Base-by-base conservation (phyloP, 64 coral and sea anemone genomes). In the Dendrophyllia cribrosa region DNA sequence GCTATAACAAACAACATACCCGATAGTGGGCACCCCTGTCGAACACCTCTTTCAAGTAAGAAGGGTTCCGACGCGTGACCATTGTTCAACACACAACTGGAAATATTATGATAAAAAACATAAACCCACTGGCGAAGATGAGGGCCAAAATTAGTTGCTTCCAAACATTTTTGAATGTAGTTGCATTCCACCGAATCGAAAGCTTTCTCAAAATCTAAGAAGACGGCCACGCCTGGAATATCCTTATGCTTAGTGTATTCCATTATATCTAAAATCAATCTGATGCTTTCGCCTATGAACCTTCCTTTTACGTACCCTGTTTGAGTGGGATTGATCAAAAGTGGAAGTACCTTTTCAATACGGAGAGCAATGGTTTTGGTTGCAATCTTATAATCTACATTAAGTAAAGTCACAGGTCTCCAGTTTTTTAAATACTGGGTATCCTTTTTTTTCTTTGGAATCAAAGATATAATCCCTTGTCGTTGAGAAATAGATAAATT, bases 1-100 rank as follows among this genome's bases (percentile, higher is more conserved):
- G 86, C 86, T 76, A 88, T 43, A 3, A 52, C 86, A 88, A 88
- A 76, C 67, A 88, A 61, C 45, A 74, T 78, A 9, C 86, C 71
- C 7, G 71, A 88, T 23, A 74, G 70, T 59, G 86, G 69, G 86
- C 49, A 75, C 17, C 66, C 43, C 70, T 88, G 70, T 74, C 68
- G 20, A 59, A 88, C 67, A 12, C 86, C 86, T 59, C 68, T 66
- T 71, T 88, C 43, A 51, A 88, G 66, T 58, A 59, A 78, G 55
- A 88, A 88, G 69, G 23, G 17, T 44, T 66, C 26, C 55, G 86
- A 71, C 43, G n/a, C 52, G 55, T 73, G 34, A 47, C 50, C 66
- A 25, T 88, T 88, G 20, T 75, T 88, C 53, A 88, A 7, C 53
- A 88, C 55, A 46, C 86, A 88, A 55, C 68, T 88, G 22, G 44